Evolutionary conservation across 2,113 vertebrate species (phyloP), one percentile per base, ranked within the genome.

Genomic region (Sciurus niger): DNA sequence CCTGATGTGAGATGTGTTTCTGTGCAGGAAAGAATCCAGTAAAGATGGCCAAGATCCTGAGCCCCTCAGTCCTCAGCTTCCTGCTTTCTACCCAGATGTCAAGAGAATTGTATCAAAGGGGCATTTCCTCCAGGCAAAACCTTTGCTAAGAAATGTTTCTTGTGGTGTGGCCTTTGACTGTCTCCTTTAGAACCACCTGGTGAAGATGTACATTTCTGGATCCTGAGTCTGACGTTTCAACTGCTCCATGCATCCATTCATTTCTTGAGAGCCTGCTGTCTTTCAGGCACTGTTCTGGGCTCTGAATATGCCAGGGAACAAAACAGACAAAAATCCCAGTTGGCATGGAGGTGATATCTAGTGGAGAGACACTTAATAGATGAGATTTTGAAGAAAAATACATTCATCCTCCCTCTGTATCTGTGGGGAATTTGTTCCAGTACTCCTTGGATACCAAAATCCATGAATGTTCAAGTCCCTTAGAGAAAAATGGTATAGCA

Each of bases 1-100:
- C 94, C 95, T 51, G 89, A 89, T 63, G 18, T 32, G 82, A 97
- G 76, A 28, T 0, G 30, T 60, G 51, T n/a, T 68, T 92, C 12
- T 11, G 40, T 48, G 37, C 48, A 68, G 85, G 68, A 74, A 86
- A 78, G 94, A 72, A 83, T n/a, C 14, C 24, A 79, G 37, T 8
- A 30, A 63, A 63, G 84, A 78, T 40, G 84, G 63, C 25, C 4
- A 3, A 70, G 17, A 40, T 70, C 37, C 37, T 4, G 17, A 72
- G 43, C 55, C 18, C 40, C 72, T 43, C 22, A 12, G 30, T 63
- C n/a, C 48, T 70, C 58, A 82, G 96, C 74, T n/a, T 74, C 58
- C 40, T 55, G 46, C 48, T 68, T 34, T 58, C 51, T 73, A 4
- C 25, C 34, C 1, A 6, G 51, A 37, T 37, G 74, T n/a, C 22